phyloP scores from a whole-genome alignment of 2,113 vertebrate genomes.

The Thymallus thymallus region DNA sequence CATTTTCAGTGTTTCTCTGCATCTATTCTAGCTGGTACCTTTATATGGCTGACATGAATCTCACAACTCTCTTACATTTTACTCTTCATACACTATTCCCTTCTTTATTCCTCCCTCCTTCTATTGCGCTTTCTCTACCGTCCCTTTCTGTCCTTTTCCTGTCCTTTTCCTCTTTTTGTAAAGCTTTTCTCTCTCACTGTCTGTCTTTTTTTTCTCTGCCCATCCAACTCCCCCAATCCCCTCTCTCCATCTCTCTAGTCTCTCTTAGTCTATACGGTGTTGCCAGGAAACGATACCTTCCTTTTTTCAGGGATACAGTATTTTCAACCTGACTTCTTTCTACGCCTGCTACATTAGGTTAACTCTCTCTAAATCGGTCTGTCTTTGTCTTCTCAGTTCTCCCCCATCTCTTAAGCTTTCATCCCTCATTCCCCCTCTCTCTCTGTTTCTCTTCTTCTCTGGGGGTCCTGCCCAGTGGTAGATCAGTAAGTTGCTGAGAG shows the following conservation, averaged over 20 bases:
- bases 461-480: not conserved
- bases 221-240: not conserved
- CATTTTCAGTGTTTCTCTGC: not conserved
- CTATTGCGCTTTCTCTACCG: too few relatives aligned
- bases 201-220: not conserved
- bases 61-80: not conserved
- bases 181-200: not conserved
- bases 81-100: not conserved
- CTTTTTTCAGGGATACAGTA: not conserved
- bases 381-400: not conserved
- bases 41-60: not conserved
- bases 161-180: too few relatives aligned
- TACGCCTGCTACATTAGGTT: not conserved
- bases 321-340: too few relatives aligned
- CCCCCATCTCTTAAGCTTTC: not conserved
- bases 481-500: not conserved
- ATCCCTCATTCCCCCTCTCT: not conserved
- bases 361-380: not conserved
- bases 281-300: not conserved
- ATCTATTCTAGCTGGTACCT: conserved; percentile 5
- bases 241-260: not conserved
- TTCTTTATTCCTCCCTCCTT: not conserved
- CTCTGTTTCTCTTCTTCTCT: not conserved
- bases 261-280: not conserved
- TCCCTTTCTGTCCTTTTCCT: too few relatives aligned